These are phyloP conservation scores for Callorhinus ursinus DNA, from an alignment of 2,113 vertebrate genomes.

Conservation along the genomic window DNA sequence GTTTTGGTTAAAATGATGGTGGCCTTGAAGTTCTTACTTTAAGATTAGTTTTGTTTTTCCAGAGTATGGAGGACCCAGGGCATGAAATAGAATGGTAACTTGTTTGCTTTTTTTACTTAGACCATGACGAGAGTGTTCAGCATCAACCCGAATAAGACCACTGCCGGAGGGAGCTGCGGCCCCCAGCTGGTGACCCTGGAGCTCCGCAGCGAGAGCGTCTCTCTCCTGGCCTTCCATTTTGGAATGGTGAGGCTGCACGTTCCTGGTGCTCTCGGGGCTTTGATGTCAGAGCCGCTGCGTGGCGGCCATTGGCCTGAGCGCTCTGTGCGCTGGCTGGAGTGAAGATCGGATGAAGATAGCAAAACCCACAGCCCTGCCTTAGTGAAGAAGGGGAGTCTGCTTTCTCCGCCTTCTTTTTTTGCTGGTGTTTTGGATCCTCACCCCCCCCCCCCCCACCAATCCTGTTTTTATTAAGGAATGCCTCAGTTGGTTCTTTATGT, in stretches of 20 bases:
- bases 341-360: not conserved
- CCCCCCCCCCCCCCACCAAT: fast-evolving
- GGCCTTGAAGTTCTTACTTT: not conserved
- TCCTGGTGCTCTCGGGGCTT: not conserved
- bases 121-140: constrained; percentile 82
- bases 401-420: not conserved
- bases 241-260: constrained; percentile 85
- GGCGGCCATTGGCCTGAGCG: not conserved
- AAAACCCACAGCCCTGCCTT: not conserved
- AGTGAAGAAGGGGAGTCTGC: not conserved
- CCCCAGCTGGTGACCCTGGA: constrained; percentile 81
- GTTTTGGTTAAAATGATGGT: not conserved
- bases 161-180: constrained; percentile 84
- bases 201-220: constrained; percentile 78
- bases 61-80: not conserved
- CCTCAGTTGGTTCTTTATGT: not conserved
- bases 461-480: too few species aligned
- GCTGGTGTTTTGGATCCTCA: not conserved
- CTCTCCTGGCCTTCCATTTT: constrained; percentile 85
- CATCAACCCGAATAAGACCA: constrained; percentile 86
- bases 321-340: fast-evolving
- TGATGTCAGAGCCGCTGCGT: too few species aligned
- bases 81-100: not conserved
- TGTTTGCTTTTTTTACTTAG: constrained; percentile 11
- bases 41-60: not conserved